Evolutionary conservation across 2,113 vertebrate species (phyloP).

Genomic region (Macrotis lagotis): DNA sequence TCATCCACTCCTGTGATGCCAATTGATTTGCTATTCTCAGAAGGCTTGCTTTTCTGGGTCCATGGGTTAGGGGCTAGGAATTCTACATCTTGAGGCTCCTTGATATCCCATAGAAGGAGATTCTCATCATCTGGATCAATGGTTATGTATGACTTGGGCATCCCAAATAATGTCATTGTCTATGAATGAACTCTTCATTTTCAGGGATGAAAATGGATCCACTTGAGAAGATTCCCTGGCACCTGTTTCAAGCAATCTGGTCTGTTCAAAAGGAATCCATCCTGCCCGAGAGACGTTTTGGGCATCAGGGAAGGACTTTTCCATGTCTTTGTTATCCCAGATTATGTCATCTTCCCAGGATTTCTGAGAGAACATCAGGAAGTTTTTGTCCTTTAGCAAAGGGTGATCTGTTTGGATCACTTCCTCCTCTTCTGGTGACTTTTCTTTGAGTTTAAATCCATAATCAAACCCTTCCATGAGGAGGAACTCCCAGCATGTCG

Average conservation of each 20-base stretch:
- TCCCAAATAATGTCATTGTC: slow-evolving; percentile 97
- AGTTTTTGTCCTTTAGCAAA: slow-evolving; percentile 90
- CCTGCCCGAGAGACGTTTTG: slow-evolving; percentile 93
- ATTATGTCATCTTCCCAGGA: slow-evolving; percentile 97
- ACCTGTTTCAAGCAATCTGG: slow-evolving; percentile 73
- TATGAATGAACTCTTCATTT: slow-evolving; percentile 93
- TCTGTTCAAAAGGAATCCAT: slow-evolving; percentile 96
- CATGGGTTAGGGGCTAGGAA: slow-evolving; percentile 93
- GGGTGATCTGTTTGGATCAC: slow-evolving; percentile 23
- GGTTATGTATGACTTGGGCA: slow-evolving; percentile 92
- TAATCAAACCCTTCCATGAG: slow-evolving; percentile 93
- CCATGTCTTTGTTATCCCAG: slow-evolving; percentile 96
- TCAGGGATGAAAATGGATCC: slow-evolving; percentile 96
- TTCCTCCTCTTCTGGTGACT: slow-evolving; percentile 75
- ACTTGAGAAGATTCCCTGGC: slow-evolving; percentile 89
- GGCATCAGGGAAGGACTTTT: slow-evolving; percentile 93
- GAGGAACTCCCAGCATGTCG: slow-evolving; percentile 92
- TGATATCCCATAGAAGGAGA: slow-evolving; percentile 87
- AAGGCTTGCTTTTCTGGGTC: slow-evolving; percentile 86
- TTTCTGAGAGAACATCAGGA: slow-evolving; percentile 95
- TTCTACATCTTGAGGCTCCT: slow-evolving; percentile 92
- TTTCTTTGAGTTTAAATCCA: slow-evolving; percentile 88
- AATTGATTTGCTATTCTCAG: slow-evolving; percentile 86
- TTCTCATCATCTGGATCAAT: slow-evolving; percentile 95
- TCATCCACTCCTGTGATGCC: neutral